Percentiles rank a stretch among this genome's conserved stretches.
phyloP scores from a whole-genome alignment of 2,888 invertebrate genomes.

The Spodoptera picta region DNA sequence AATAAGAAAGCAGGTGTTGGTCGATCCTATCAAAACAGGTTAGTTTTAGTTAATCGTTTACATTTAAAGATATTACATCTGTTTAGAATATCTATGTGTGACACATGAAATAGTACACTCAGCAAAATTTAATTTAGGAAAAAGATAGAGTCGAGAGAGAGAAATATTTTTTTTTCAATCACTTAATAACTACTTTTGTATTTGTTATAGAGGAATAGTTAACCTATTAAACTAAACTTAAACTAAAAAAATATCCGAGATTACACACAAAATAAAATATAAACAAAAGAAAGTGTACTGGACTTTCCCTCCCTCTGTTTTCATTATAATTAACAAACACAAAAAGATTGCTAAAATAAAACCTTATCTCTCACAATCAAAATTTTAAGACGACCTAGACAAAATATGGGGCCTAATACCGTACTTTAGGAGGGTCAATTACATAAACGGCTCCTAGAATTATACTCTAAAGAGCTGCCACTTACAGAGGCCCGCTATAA shows the following conservation, averaged over 20 bases:
- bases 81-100: slow-evolving; percentile 25
- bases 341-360: slow-evolving; percentile 34
- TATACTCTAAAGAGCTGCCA: slow-evolving; percentile 61
- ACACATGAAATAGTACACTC: slow-evolving; percentile 26
- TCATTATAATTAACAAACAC: slow-evolving; percentile 30
- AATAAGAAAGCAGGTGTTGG: slow-evolving; percentile 37
- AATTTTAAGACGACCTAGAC: slow-evolving; percentile 40
- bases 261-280: slow-evolving; percentile 23
- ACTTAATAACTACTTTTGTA: too few relatives aligned
- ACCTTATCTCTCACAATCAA: slow-evolving; percentile 33
- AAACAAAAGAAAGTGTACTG: slow-evolving; percentile 17
- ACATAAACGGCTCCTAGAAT: slow-evolving; percentile 53
- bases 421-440: slow-evolving; percentile 55
- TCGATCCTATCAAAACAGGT: slow-evolving; percentile 42
- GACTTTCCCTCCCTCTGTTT: neutral
- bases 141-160: too few relatives aligned
- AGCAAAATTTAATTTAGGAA: neutral
- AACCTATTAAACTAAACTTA: too few relatives aligned
- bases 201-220: too few relatives aligned
- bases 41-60: slow-evolving; percentile 38
- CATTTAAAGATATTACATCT: slow-evolving; percentile 30
- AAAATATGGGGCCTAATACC: slow-evolving; percentile 38
- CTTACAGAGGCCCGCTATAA: slow-evolving; percentile 54
- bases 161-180: too few relatives aligned
- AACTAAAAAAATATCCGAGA: slow-evolving; percentile 8